Evolutionary conservation across 2,888 invertebrate genomes (phyloP).

Genomic region (Heliconius ismenius): DNA sequence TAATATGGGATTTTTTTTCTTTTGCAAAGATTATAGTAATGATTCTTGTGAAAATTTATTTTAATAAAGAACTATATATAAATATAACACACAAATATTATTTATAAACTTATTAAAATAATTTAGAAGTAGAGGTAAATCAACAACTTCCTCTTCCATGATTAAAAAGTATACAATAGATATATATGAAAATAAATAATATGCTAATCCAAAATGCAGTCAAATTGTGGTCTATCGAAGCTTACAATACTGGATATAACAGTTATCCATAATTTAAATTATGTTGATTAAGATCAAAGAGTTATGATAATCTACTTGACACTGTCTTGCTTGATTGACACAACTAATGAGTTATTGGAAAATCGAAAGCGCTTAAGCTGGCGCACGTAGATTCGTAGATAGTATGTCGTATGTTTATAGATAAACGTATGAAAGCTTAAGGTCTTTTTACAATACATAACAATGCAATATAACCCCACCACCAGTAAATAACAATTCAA

Average conservation of each 20-base stretch:
- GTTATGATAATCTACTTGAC: conserved; percentile 36
- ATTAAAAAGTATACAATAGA: no score
- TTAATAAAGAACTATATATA: no score
- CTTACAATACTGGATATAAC: conserved; percentile 8
- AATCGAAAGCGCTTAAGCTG: conserved; percentile 47
- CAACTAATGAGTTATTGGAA: conserved; percentile 52
- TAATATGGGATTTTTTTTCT: no score
- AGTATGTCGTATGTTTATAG: conserved; percentile 39
- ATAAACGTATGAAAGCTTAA: conserved; percentile 39
- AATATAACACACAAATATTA: no score
- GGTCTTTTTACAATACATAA: conserved; percentile 21
- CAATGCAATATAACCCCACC: no score
- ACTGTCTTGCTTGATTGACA: conserved; percentile 49
- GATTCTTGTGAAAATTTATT: no score
- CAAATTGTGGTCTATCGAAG: not conserved
- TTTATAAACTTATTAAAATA: not conserved
- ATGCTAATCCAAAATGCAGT: not conserved
- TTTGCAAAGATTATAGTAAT: no score
- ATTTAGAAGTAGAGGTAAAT: not conserved
- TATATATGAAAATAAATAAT: no score
- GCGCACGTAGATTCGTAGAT: conserved; percentile 37
- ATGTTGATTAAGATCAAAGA: conserved; percentile 37
- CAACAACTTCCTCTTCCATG: not conserved
- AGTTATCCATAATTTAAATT: conserved; percentile 20
- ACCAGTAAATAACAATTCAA: no score